These are phyloP conservation scores for Drosophila melanogaster DNA, from an alignment of 1,140 invertebrate genomes.

Conservation along the genomic window DNA sequence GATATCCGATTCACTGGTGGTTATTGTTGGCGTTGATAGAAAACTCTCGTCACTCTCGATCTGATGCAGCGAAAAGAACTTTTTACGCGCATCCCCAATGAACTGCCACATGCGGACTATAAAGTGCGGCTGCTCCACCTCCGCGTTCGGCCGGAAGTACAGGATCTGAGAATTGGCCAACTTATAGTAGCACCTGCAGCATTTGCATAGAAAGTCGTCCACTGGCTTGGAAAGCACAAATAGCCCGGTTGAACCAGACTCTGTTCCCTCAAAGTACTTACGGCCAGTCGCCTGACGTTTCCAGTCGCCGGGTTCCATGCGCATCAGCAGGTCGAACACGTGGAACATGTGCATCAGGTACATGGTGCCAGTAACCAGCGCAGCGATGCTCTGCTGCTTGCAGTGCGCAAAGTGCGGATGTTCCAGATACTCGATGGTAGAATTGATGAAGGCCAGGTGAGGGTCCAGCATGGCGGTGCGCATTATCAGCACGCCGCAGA, in stretches of 20 bases:
- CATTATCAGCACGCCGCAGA: constrained; percentile 26
- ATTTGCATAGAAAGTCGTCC: constrained; percentile 27
- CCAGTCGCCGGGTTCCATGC: constrained; percentile 27
- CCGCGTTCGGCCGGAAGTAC: background rate
- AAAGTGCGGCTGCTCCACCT: background rate
- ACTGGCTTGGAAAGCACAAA: constrained; percentile 30
- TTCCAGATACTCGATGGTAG: background rate
- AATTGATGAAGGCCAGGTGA: background rate
- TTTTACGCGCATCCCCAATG: background rate
- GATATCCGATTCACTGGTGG: background rate
- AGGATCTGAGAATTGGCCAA: constrained; percentile 30
- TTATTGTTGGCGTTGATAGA: constrained; percentile 34
- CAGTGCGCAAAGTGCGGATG: constrained; percentile 42
- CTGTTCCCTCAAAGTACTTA: too few relatives aligned
- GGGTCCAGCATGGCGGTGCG: background rate
- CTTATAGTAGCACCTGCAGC: constrained; percentile 4
- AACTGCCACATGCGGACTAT: background rate
- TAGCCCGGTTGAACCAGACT: constrained; percentile 15
- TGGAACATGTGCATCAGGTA: constrained; percentile 54
- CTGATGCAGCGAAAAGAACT: background rate
- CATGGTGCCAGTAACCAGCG: constrained; percentile 43
- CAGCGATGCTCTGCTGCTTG: constrained; percentile 51
- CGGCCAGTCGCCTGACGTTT: constrained; percentile 12
- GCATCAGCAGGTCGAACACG: constrained; percentile 32
- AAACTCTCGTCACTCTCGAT: constrained; percentile 33